Evolutionary conservation across 2,888 invertebrate species (phyloP).

Genomic region (Pteria penguin): DNA sequence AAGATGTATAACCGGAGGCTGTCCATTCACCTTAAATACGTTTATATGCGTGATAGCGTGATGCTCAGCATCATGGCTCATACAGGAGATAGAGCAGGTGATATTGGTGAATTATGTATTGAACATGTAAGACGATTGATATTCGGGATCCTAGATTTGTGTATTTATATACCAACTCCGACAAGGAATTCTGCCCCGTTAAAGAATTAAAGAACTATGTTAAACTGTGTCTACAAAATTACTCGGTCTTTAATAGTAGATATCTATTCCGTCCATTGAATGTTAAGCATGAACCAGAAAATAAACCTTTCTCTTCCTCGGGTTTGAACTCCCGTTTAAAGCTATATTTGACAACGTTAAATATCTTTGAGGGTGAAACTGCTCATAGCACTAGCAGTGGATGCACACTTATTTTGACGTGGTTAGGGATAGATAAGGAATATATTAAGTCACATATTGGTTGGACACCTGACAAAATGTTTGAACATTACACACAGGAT

Average conservation of each 20-base stretch:
- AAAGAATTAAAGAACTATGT: no score
- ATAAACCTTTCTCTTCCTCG: constrained; percentile 7
- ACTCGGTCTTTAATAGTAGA: not conserved
- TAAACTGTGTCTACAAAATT: not conserved
- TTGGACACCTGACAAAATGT: constrained; percentile 17
- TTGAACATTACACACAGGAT: not conserved
- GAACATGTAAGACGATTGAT: not conserved
- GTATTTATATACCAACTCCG: not conserved
- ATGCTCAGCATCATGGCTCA: not conserved
- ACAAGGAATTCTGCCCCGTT: no score
- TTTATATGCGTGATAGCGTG: not conserved
- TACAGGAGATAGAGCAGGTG: constrained; percentile 8
- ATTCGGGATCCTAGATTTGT: not conserved
- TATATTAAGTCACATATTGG: constrained; percentile 8
- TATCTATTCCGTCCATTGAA: constrained; percentile 3
- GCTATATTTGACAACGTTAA: not conserved
- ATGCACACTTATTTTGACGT: not conserved
- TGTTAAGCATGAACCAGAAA: not conserved
- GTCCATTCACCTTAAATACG: not conserved
- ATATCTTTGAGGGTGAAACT: constrained; percentile 16
- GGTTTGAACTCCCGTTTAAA: constrained; percentile 6
- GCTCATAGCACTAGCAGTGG: constrained; percentile 12
- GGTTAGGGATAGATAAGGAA: constrained; percentile 8
- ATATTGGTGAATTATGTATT: not conserved
- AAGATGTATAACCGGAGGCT: not conserved